Conservation (phyloP, 2,797 vertebrate species). For the Chelon auratus region DNA sequence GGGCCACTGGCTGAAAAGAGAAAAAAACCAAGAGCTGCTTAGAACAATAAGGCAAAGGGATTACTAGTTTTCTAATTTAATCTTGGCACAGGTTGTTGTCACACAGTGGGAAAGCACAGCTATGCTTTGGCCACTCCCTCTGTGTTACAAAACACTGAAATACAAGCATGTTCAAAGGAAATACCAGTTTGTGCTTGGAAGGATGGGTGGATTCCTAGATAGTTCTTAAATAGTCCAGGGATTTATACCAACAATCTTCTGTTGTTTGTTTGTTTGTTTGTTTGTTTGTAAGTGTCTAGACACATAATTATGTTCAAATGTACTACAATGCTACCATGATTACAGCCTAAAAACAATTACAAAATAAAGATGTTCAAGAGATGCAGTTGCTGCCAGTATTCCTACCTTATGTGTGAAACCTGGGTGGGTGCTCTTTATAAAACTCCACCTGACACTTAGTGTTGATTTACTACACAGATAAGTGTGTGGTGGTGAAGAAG, state of each 20-base stretch:
- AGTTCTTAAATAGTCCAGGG: neutral
- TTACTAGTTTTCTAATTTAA: conserved; percentile 60
- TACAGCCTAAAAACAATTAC: neutral
- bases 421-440: conserved; percentile 4
- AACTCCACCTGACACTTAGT: conserved; percentile 31
- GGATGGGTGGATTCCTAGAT: conserved; percentile 11
- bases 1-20: conserved; percentile 44
- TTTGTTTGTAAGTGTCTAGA: too few species aligned
- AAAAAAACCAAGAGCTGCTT: conserved; percentile 52
- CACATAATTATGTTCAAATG: too few species aligned
- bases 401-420: neutral
- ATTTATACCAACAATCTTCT: neutral
- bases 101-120: neutral
- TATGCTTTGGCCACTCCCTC: conserved; percentile 3
- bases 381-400: too few species aligned
- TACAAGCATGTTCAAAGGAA: neutral
- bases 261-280: neutral
- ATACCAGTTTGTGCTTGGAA: conserved; percentile 2
- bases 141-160: conserved; percentile 29
- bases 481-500: conserved; percentile 9
- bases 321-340: neutral
- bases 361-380: too few species aligned
- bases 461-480: conserved; percentile 42
- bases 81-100: conserved; percentile 49
- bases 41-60: conserved; percentile 60